phyloP scores from a whole-genome alignment of 2,797 vertebrate genomes.

The Clangula hyemalis region DNA sequence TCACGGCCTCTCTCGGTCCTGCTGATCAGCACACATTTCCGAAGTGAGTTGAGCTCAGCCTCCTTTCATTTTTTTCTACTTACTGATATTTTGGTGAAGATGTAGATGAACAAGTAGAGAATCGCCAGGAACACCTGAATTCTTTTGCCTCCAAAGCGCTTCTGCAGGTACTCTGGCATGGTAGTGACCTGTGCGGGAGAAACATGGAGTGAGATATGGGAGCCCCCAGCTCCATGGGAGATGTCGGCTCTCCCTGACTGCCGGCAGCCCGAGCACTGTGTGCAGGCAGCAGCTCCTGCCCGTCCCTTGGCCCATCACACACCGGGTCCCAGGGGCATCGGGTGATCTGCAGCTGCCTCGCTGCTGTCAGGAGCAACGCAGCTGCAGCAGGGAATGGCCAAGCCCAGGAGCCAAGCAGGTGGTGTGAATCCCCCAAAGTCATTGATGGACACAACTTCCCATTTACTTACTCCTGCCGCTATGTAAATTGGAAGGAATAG shows the following conservation, averaged over 20 bases:
- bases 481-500: conserved; percentile 96
- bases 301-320: not conserved
- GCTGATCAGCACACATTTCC: not conserved
- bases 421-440: not conserved
- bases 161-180: conserved; percentile 94
- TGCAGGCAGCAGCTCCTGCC: not conserved
- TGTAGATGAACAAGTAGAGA: conserved; percentile 95
- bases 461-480: conserved; percentile 85
- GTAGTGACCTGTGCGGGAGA: conserved; percentile 86
- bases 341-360: accelerated
- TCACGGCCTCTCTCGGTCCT: not conserved
- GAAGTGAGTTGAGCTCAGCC: not conserved
- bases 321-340: not conserved
- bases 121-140: conserved; percentile 89
- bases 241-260: not conserved
- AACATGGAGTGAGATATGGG: accelerated
- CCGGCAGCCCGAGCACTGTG: not conserved
- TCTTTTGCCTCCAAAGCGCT: conserved; percentile 89
- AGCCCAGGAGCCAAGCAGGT: not conserved
- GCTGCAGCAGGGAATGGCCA: not conserved
- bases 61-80: conserved; percentile 12
- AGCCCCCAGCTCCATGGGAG: accelerated
- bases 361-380: not conserved
- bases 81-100: conserved; percentile 99
- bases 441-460: not conserved